Base-by-base conservation (phyloP, 2,888 invertebrate species). In the Ryuthela nishihirai region DNA sequence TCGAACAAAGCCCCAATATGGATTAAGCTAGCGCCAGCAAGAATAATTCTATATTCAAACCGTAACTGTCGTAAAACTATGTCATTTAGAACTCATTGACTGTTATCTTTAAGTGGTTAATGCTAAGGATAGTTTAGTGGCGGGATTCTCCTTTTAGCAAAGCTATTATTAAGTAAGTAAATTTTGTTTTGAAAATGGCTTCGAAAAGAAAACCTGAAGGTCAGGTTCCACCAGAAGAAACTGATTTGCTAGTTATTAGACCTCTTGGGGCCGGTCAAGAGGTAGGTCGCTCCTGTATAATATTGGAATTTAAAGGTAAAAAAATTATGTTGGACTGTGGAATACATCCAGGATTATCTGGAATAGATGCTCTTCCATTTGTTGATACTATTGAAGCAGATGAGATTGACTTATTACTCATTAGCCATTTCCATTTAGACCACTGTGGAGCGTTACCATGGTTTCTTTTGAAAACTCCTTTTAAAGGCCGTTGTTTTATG, bases 321-420 rank as follows among this genome's bases (percentile, higher is more conserved):
- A 94, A 89, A 75, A 97, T 99, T 36, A 91, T 99, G 94, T 76
- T 99, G 70, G 99, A 99, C 74, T 98, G 95, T 75, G 99, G 99
- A 1, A 98, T 99, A 67, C 99, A 99, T 76, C 99, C 99, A 0
- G 99, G 99, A 0, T 78, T 76, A 62, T 72, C 71, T 4, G 98
- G 98, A 43, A 91, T 98, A 86, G 97, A 97, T 74, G 95, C 99
- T 1, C 77, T 99, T 29, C 99, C 99, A 0, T 99, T 94, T 75
- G 90, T 98, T 34, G 99, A 99, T 77, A 78, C 93, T 59, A 92
- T 99, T 60, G 98, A 99, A 76, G 92, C 95, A 0, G 94, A 97
- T 75, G 92, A 97, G 79, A 75, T 80, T 32, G 93, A 99, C 60
- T 89, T 99, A 72, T 77, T 99, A 18, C 79, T 99, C 0, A 80